phyloP scores from a whole-genome alignment of 1,140 invertebrate genomes.

The Gerris buenoi region DNA sequence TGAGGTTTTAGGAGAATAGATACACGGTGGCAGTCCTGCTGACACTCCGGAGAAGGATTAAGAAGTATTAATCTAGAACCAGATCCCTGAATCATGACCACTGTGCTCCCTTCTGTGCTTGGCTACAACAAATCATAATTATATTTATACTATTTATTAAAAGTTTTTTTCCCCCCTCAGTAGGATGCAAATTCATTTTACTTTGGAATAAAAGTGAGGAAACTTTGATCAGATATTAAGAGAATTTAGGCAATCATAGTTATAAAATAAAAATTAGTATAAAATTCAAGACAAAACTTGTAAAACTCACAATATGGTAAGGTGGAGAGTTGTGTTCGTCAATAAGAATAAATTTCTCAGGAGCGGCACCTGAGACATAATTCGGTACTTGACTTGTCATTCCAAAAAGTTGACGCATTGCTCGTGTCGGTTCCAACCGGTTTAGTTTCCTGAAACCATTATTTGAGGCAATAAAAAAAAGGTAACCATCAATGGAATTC shows the following conservation, averaged over 20 bases:
- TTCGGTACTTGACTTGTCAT: constrained; percentile 38
- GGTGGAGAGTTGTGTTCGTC: constrained; percentile 41
- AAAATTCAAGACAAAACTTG: no score
- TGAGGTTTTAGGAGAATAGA: constrained; percentile 44
- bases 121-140: constrained; percentile 40
- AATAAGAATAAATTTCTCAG: constrained; percentile 53
- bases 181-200: no score
- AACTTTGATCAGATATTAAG: no score
- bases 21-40: constrained; percentile 41
- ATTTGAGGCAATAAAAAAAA: no score
- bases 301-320: constrained; percentile 38
- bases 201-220: no score
- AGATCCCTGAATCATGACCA: constrained; percentile 47
- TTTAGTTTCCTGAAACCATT: constrained; percentile 56
- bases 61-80: constrained; percentile 47
- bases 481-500: no score
- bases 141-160: no score
- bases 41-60: constrained; percentile 49
- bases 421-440: constrained; percentile 44
- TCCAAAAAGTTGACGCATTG: constrained; percentile 43
- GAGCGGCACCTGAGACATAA: constrained; percentile 44
- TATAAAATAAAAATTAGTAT: no score
- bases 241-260: no score
- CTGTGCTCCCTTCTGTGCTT: constrained; percentile 56
- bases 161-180: no score